Evolutionary conservation across 2,113 vertebrate genomes (phyloP), one percentile per base, ranked within the genome.

Genomic region (Calyptomena viridis): DNA sequence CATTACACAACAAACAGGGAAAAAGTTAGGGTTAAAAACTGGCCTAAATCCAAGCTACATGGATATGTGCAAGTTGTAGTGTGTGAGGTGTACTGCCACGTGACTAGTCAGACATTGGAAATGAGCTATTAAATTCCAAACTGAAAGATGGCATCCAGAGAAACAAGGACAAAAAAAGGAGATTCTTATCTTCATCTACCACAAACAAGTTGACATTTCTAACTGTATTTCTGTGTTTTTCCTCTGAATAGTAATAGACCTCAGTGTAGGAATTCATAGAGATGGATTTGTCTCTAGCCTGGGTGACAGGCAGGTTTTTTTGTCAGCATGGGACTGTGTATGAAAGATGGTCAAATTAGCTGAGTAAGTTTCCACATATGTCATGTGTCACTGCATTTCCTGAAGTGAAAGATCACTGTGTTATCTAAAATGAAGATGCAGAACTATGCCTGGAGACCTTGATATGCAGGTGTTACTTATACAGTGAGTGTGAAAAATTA

Each of bases 311-410:
- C 90, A 95, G 76, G 52, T 91, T 84, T 91, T 84, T 94, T 96
- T 94, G 64, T 89, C 94, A 85, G 75, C 1, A 0, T 74, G 35
- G 84, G 85, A 55, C 82, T 73, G 5, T 3, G 2, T 8, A 11
- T 94, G 86, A 97, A 90, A 93, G 90, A 96, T 95, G 90, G 81
- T 69, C 90, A 92, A 92, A 95, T 97, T 93, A 95, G 46, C 55
- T 50, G 87, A 84, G 85, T 71, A 77, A 88, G 31, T 94, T 93
- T 92, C 60, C 90, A 74, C 95, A 84, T 94, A 85, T 91, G 94
- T 81, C 78, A 88, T 82, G 60, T 97, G 93, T 90, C 94, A 92
- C 64, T 90, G 83, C 84, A 28, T 64, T 62, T 81, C 81, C 79
- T 85, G 1, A 44, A 87, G 86, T 93, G 93, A 92, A 87, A 85